These are phyloP conservation scores for Threskiornis aethiopicus DNA, from an alignment of 2,797 vertebrate genomes.

Conservation along the genomic window DNA sequence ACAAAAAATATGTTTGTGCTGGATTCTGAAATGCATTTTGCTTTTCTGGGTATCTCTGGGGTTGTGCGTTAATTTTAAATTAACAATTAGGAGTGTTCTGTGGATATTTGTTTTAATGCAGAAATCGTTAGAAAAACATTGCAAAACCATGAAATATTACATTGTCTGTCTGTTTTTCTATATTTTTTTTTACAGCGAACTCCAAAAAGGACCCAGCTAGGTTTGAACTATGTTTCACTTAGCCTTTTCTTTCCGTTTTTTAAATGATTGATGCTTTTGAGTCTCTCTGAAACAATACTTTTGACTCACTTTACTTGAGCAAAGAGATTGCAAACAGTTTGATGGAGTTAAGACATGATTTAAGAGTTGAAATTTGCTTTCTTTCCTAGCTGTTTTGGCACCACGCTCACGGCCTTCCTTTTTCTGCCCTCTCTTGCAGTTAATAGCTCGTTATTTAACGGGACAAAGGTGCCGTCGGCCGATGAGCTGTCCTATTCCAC, in stretches of 20 bases:
- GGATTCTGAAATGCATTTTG: not conserved
- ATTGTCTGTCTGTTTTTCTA: not conserved
- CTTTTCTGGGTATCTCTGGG: not conserved
- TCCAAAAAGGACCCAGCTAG: not conserved
- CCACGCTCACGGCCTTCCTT: not conserved
- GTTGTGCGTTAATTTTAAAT: not conserved
- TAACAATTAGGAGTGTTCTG: not conserved
- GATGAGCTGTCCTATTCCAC: conserved; percentile 76
- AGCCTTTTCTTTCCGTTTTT: not conserved
- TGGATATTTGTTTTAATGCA: not conserved
- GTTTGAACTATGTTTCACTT: not conserved
- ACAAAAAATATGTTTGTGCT: not conserved
- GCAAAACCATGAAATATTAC: not conserved
- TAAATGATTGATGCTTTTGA: not conserved
- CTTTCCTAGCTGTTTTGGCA: not conserved
- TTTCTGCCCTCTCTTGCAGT: conserved; percentile 76
- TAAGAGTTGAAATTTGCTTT: not conserved
- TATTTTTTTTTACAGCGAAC: not conserved
- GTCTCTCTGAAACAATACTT: not conserved
- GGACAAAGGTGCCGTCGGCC: conserved; percentile 60
- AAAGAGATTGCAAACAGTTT: not conserved
- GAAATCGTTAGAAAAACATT: not conserved
- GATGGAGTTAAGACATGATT: not conserved
- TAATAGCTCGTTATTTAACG: conserved; percentile 78
- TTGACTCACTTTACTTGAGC: not conserved